These are phyloP conservation scores for Lepus townsendii DNA, from an alignment of 2,797 vertebrate species.

Conservation along the genomic window DNA sequence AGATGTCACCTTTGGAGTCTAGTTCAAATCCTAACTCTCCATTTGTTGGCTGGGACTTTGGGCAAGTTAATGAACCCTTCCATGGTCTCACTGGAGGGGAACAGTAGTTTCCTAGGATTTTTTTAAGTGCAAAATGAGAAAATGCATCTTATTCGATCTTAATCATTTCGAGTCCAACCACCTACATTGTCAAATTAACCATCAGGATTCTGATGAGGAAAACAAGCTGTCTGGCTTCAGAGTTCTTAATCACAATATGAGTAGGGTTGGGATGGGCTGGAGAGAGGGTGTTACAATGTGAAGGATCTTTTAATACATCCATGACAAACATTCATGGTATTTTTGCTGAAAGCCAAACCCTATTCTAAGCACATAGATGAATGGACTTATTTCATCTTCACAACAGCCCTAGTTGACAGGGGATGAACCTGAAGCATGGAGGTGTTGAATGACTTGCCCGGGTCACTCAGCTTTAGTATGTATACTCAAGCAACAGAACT, in stretches of 20 bases:
- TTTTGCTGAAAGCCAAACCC: background rate
- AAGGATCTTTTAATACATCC: background rate
- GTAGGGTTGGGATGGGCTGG: background rate
- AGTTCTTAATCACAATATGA: background rate
- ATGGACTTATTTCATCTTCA: background rate
- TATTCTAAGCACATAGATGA: background rate
- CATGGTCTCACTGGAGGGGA: background rate
- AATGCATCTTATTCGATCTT: background rate
- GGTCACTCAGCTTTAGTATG: background rate
- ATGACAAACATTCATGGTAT: background rate
- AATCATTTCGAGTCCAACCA: background rate
- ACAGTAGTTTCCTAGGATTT: background rate
- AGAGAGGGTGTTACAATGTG: background rate
- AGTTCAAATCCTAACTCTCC: background rate
- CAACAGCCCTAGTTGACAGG: background rate
- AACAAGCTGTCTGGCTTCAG: background rate
- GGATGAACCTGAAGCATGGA: background rate
- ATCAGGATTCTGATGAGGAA: background rate
- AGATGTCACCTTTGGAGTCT: background rate
- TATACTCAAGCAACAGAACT: background rate
- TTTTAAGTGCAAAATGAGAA: background rate
- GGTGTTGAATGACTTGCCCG: background rate
- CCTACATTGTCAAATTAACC: background rate
- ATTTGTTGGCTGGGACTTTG: background rate
- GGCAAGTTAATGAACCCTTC: background rate